These are phyloP conservation scores for Cerastoderma edule DNA, from an alignment of 2,888 invertebrate genomes.

Conservation along the genomic window DNA sequence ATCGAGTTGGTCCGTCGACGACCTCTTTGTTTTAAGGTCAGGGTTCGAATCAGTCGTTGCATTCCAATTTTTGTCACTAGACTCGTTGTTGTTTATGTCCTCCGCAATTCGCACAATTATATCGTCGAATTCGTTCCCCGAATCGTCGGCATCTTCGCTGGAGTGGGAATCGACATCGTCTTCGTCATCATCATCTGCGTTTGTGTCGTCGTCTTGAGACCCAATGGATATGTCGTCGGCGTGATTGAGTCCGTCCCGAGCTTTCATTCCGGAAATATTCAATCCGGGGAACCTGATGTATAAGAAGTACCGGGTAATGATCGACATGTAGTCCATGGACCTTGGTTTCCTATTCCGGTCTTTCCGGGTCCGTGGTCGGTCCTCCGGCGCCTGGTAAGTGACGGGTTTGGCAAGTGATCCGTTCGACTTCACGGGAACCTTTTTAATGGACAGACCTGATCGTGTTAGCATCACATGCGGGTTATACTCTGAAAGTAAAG, in stretches of 20 bases:
- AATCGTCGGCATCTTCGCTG: constrained; percentile 31
- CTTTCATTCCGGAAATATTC: constrained; percentile 61
- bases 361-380: constrained; percentile 19
- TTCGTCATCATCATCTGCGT: constrained; percentile 31
- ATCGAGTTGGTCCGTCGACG: too few relatives aligned
- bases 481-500: constrained; percentile 62
- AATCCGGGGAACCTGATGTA: constrained; percentile 65
- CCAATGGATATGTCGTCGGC: constrained; percentile 35
- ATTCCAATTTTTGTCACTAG: neutral
- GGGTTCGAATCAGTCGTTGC: neutral
- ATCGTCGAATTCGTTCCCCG: constrained; percentile 22
- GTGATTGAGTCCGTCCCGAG: constrained; percentile 52
- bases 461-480: constrained; percentile 76
- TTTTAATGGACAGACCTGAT: constrained; percentile 74
- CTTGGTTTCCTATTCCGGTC: constrained; percentile 52
- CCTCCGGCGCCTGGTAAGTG: constrained; percentile 19
- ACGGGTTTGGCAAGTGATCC: constrained; percentile 31
- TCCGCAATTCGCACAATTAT: constrained; percentile 41
- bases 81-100: constrained; percentile 42
- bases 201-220: constrained; percentile 20
- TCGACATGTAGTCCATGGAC: constrained; percentile 71
- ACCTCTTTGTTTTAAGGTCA: neutral
- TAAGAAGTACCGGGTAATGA: constrained; percentile 75
- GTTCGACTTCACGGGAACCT: constrained; percentile 63
- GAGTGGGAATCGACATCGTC: constrained; percentile 7